Base-by-base conservation (phyloP, 2,888 invertebrate genomes). In the Hanleya hanleyi region DNA sequence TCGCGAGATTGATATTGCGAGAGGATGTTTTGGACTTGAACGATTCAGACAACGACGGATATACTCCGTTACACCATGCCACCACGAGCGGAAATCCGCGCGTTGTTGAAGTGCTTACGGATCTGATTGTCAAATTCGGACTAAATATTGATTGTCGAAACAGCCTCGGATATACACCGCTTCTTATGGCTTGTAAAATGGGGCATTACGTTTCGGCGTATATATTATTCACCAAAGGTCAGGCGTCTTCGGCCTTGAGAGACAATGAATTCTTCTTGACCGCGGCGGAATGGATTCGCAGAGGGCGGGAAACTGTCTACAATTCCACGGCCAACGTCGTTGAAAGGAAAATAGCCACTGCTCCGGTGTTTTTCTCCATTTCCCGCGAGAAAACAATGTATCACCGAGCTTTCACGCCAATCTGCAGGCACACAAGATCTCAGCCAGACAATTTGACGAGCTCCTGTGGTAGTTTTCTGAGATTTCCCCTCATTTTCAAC, bases 41-140 rank as follows among this genome's bases (percentile, higher is more conserved):
- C 41, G 85, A 83, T 51, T 81, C 83, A 0, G 89, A 90, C 73
- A 89, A 85, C 68, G 89, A 90, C 71, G 89, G 89, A 0, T 87
- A 88, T 75, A 88, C 87, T 4, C 86, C 89, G 0, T 74, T 89
- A 18, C 87, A 87, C 68, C 86, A 86, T 67, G 86, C 87, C 0
- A 83, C 88, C 1, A 73, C 82, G n/a, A 83, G 87, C 62, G 87
- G 87, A 7, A 84, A 84, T 61, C 87, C 88, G 0, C 75, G 74
- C 15, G 83, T 89, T 35, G 87, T 87, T 22, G 74, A 76, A 33
- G 68, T 79, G 33, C 71, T 87, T 6, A 76, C 79, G 0, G 82
- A 84, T 9, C 77, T 81, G 33, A 79, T 86, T 71, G 74, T 78
- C 7, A 83, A 84, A 69, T 88, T 84, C 71, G 86, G 87, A 26